Evolutionary conservation across 2,888 invertebrate species (phyloP).

Genomic region (Campoplex nolae): DNA sequence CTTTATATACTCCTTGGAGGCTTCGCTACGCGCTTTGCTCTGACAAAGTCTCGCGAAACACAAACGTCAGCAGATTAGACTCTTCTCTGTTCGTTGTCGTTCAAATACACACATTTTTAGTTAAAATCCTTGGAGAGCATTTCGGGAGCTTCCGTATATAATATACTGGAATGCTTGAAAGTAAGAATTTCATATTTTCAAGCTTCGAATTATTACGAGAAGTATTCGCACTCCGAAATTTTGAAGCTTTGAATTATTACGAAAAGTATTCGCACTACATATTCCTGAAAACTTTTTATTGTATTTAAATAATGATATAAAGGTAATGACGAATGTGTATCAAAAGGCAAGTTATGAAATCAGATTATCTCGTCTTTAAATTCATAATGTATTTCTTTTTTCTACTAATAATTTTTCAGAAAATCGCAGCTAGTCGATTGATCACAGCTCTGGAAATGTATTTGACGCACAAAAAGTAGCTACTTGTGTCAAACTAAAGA

Average conservation of each 20-base stretch:
- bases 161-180: not conserved
- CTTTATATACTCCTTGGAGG: slow-evolving; percentile 30
- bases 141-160: not conserved
- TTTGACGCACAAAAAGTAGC: no score
- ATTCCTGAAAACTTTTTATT: not conserved
- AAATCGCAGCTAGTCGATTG: not conserved
- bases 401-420: not conserved
- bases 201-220: not conserved
- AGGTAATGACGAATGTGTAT: not conserved
- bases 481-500: no score
- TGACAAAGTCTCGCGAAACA: slow-evolving; percentile 20
- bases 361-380: not conserved
- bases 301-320: not conserved
- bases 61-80: slow-evolving; percentile 7
- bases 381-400: not conserved
- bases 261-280: no score
- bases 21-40: slow-evolving; percentile 6
- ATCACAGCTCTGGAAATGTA: not conserved
- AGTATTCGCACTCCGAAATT: not conserved
- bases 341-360: not conserved
- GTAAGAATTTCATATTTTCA: not conserved
- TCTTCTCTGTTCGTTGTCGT: not conserved
- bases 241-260: not conserved
- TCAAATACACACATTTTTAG: slow-evolving; percentile 3
- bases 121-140: not conserved